Evolutionary conservation across 2,797 vertebrate genomes (phyloP).

Genomic region (Coluber constrictor): DNA sequence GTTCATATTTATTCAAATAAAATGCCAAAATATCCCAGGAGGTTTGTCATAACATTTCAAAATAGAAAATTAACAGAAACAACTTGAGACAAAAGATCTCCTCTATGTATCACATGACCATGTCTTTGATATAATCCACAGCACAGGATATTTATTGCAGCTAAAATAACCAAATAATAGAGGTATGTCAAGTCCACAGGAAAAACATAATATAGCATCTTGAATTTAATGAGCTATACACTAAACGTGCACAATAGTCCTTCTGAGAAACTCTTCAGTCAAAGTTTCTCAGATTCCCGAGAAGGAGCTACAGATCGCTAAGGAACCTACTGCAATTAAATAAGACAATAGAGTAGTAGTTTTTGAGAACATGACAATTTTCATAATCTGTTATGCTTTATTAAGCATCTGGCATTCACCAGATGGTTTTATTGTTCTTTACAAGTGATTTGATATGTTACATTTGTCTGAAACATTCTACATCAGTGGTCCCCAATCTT

Average conservation of each 20-base stretch:
- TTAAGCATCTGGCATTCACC: background rate
- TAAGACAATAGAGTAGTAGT: background rate
- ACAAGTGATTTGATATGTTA: background rate
- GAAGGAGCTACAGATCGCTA: background rate
- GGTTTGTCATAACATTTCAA: slow-evolving; percentile 65
- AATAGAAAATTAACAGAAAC: slow-evolving; percentile 56
- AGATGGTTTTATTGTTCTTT: background rate
- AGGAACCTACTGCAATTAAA: background rate
- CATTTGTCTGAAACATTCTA: background rate
- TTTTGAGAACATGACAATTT: background rate
- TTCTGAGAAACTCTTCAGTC: background rate
- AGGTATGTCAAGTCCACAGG: slow-evolving; percentile 31
- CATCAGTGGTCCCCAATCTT: background rate
- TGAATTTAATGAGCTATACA: background rate
- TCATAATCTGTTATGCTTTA: background rate
- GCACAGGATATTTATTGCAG: slow-evolving; percentile 55
- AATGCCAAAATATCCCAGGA: slow-evolving; percentile 49
- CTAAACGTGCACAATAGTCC: background rate
- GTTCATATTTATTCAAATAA: slow-evolving; percentile 46
- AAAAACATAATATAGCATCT: slow-evolving; percentile 19
- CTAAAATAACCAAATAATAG: slow-evolving; percentile 33
- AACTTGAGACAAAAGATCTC: slow-evolving; percentile 4
- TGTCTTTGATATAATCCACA: slow-evolving; percentile 55
- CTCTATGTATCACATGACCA: slow-evolving; percentile 26
- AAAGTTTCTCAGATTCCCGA: background rate